These are phyloP conservation scores for Rynchops niger DNA, from an alignment of 2,113 vertebrate species.

Conservation along the genomic window DNA sequence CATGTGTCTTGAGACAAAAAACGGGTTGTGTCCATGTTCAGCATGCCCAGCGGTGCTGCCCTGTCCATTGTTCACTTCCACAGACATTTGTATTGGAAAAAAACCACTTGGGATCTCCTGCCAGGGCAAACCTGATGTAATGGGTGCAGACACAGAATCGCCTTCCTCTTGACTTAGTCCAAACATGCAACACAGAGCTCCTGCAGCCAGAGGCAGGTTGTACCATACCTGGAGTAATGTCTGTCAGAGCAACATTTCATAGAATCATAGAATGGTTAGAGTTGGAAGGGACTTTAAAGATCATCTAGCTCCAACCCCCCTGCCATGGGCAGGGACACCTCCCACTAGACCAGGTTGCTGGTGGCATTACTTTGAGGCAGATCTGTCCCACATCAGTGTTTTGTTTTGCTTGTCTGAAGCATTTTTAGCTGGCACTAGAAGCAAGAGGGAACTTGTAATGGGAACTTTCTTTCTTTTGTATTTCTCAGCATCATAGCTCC, in stretches of 20 bases:
- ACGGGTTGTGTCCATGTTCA: not conserved
- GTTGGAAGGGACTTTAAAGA: not conserved
- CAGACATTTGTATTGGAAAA: not conserved
- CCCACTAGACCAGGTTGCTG: not conserved
- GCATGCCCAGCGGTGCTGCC: fast-evolving
- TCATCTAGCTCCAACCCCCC: not conserved
- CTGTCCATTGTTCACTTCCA: not conserved
- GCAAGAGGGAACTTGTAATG: not conserved
- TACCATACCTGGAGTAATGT: not conserved
- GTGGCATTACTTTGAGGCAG: not conserved
- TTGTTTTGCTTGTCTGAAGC: not conserved
- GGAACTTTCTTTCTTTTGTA: not conserved
- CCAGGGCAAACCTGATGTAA: not conserved
- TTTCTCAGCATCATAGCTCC: not conserved
- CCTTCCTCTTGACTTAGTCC: not conserved
- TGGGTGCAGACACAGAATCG: not conserved
- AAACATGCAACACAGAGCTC: not conserved
- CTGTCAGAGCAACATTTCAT: not conserved
- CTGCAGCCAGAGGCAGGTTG: not conserved
- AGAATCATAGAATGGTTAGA: not conserved
- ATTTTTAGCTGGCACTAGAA: not conserved
- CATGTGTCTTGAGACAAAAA: not conserved
- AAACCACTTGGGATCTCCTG: not conserved
- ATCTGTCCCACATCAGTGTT: not conserved
- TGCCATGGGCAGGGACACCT: not conserved